These are phyloP conservation scores for Eupithecia pulchellata DNA, from an alignment of 2,888 invertebrate genomes.

Conservation along the genomic window DNA sequence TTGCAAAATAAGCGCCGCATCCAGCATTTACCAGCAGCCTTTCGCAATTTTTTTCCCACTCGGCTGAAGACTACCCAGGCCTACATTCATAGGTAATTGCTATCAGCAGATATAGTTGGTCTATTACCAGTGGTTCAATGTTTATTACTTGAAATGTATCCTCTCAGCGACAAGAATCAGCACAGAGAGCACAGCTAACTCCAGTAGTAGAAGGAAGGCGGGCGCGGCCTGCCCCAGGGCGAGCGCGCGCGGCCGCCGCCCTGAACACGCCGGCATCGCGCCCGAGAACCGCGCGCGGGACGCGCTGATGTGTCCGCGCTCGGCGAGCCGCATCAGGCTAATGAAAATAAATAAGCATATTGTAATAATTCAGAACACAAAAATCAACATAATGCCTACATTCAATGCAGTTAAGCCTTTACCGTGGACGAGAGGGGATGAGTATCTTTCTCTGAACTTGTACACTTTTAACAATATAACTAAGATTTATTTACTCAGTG, in stretches of 20 bases:
- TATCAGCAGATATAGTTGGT: not conserved
- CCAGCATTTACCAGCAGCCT: not conserved
- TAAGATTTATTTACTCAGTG: no score
- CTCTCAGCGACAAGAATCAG: slow-evolving; percentile 58
- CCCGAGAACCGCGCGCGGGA: slow-evolving; percentile 61
- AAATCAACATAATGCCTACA: no score
- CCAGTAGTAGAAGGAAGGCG: slow-evolving; percentile 66
- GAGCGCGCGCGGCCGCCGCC: slow-evolving; percentile 69
- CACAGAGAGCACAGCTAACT: slow-evolving; percentile 52
- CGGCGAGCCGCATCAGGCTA: slow-evolving; percentile 70
- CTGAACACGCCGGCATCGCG: slow-evolving; percentile 65
- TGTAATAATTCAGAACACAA: no score
- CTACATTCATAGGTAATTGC: not conserved
- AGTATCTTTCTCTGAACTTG: no score
- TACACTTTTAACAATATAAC: no score
- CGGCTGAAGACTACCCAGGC: not conserved
- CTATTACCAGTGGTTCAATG: not conserved
- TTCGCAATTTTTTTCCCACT: not conserved
- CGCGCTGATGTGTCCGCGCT: slow-evolving; percentile 68
- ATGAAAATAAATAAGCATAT: not conserved
- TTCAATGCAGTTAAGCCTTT: no score
- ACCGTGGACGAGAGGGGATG: no score
- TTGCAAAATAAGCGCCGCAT: no score
- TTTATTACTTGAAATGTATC: slow-evolving; percentile 1
- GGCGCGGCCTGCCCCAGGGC: slow-evolving; percentile 78